A percentile compares a stretch with the other conserved stretches of the same genome.
These are phyloP conservation scores for Formicarius rufipectus DNA, from an alignment of 2,113 vertebrate species.

Conservation along the genomic window DNA sequence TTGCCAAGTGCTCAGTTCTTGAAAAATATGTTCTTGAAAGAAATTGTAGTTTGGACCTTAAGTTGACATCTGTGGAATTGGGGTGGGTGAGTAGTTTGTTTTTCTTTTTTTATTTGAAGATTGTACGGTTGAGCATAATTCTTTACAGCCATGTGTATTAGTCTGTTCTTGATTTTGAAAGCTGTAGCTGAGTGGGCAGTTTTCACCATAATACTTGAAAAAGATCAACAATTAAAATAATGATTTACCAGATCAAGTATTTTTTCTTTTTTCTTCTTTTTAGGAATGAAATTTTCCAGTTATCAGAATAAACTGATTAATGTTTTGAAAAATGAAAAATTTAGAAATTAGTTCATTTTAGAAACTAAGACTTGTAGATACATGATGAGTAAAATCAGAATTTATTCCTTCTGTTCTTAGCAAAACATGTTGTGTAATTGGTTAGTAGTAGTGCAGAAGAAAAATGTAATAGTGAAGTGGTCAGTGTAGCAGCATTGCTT, in stretches of 20 bases:
- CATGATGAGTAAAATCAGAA: not conserved
- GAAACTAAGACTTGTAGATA: not conserved
- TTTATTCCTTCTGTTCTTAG: not conserved
- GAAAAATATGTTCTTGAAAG: not conserved
- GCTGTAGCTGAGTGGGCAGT: not conserved
- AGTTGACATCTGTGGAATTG: not conserved
- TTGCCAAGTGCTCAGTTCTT: not conserved
- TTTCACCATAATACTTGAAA: not conserved
- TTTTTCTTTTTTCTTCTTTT: not conserved
- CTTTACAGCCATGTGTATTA: not conserved
- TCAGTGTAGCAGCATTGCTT: not conserved
- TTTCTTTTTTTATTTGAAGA: not conserved
- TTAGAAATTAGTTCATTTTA: not conserved
- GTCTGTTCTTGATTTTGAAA: not conserved
- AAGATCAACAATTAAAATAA: not conserved
- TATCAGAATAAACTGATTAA: not conserved
- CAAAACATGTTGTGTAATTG: not conserved
- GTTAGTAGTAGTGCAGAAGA: not conserved
- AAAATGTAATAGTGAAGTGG: not conserved
- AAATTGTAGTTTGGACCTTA: too few relatives aligned
- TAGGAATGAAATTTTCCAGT: not conserved
- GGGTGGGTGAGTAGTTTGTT: too few relatives aligned
- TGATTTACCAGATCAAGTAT: not conserved
- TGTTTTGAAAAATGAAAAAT: not conserved
- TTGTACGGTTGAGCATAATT: not conserved